Base-by-base conservation (phyloP, 2,888 invertebrate genomes). In the Drosophila kokeensis region DNA sequence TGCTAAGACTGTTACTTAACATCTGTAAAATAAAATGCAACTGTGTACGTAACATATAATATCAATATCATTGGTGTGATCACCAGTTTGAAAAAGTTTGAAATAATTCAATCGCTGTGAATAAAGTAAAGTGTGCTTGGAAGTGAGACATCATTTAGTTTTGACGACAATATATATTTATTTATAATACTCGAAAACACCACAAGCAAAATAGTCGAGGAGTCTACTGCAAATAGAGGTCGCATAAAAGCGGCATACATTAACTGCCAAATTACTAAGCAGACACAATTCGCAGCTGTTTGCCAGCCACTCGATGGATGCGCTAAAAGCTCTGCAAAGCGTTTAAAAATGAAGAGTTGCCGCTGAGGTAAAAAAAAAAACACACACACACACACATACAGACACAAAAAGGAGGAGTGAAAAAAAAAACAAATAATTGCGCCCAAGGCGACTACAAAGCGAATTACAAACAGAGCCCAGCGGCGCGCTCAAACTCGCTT, bases 391-490 rank as follows among this genome's bases (percentile, higher is more conserved):
- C 54, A 34, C 7, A 27, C 4, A 55, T 18, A 36, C 24, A 54
- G 15, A 24, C 45, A 8, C 45, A 15, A 45, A 54, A 38, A 27
- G 13, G 27, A 38, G 57, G 15, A 40, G 29, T 40, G 29, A 74
- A 76, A 64, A 67, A 52, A 78, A 67, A 52, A 78, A 63, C 73
- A 85, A 82, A 83, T 89, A 89, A 89, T 89, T 81, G 83, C 76
- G 83, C 89, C 82, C 89, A 82, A 85, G 90, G 88, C 88, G 89
- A 87, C 85, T 89, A 82, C 88, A 79, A 87, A 82, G 83, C 83
- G 87, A 85, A 82, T 81, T 79, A 80, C 76, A 85, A 81, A 75
- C 86, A 79, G 83, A 82, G 82, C 82, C 78, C 86, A 82, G 63
- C 34, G 67, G 67, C 67, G 57, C 64, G 32, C 27, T 48, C 24